Percentiles rank a stretch among this genome's conserved stretches.
Evolutionary conservation across 2,888 invertebrate genomes (phyloP).

Genomic region (Eurois occulta): DNA sequence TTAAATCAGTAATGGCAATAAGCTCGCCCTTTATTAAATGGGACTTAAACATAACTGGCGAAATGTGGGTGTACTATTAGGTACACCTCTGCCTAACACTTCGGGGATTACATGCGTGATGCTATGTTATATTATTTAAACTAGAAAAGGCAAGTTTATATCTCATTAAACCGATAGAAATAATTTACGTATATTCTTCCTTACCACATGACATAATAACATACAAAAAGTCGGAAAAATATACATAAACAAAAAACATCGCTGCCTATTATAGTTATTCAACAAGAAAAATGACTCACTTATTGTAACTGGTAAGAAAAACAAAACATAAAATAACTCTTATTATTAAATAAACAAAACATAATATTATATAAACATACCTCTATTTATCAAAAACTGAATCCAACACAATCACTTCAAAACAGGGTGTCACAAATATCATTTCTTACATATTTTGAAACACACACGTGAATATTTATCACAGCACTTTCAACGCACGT

Average conservation of each 20-base stretch:
- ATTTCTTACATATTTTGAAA: conserved; percentile 24
- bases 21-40: background rate
- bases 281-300: conserved; percentile 16
- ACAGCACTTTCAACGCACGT: conserved; percentile 44
- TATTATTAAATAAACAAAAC: conserved; percentile 1
- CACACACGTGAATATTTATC: conserved; percentile 33
- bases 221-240: conserved; percentile 1
- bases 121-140: background rate
- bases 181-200: background rate
- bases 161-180: background rate
- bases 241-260: background rate
- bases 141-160: background rate
- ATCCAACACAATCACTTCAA: conserved; percentile 55
- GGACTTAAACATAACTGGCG: background rate
- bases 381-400: conserved; percentile 28
- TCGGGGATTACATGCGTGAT: background rate
- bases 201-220: background rate
- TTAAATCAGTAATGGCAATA: background rate
- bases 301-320: background rate
- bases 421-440: conserved; percentile 53
- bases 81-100: background rate
- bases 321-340: background rate
- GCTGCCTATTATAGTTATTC: background rate
- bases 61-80: background rate
- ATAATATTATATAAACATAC: conserved; percentile 24